A percentile compares a stretch with the other conserved stretches of the same genome.
These are phyloP conservation scores for Ophion ellenae DNA, from an alignment of 2,888 invertebrate species.

Conservation along the genomic window DNA sequence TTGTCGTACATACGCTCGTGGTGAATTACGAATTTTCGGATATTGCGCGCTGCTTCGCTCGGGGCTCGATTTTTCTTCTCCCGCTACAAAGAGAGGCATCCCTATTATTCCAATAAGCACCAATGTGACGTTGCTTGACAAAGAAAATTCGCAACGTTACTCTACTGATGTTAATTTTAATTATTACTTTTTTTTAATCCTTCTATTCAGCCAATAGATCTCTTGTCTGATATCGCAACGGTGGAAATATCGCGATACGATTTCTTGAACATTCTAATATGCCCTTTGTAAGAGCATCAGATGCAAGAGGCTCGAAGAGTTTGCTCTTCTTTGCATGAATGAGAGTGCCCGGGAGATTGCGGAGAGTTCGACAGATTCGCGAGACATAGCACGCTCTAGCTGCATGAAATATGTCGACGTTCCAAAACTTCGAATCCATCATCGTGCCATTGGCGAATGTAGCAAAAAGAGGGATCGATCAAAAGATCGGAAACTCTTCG, in stretches of 20 bases:
- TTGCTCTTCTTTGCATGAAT: constrained; percentile 14
- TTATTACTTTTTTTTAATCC: background rate
- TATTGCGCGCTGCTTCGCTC: background rate
- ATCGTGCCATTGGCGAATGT: constrained; percentile 21
- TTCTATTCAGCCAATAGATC: background rate
- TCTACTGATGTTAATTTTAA: background rate
- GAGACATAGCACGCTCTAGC: constrained; percentile 21
- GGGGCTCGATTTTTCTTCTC: background rate
- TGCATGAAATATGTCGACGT: constrained; percentile 53
- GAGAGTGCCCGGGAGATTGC: background rate
- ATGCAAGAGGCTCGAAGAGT: background rate
- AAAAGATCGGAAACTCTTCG: constrained; percentile 50
- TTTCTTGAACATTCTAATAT: background rate
- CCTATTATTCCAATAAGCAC: background rate
- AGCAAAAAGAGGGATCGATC: constrained; percentile 47
- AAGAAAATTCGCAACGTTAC: background rate
- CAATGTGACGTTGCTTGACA: background rate
- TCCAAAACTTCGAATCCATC: constrained; percentile 62
- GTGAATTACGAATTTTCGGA: background rate
- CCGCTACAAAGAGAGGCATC: background rate
- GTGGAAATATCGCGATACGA: background rate
- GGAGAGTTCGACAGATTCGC: constrained; percentile 16
- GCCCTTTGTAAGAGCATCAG: background rate
- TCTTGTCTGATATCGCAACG: background rate
- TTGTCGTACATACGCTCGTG: background rate